Evolutionary conservation across 1,140 invertebrate genomes (phyloP).

Genomic region (Orius insidiosus): DNA sequence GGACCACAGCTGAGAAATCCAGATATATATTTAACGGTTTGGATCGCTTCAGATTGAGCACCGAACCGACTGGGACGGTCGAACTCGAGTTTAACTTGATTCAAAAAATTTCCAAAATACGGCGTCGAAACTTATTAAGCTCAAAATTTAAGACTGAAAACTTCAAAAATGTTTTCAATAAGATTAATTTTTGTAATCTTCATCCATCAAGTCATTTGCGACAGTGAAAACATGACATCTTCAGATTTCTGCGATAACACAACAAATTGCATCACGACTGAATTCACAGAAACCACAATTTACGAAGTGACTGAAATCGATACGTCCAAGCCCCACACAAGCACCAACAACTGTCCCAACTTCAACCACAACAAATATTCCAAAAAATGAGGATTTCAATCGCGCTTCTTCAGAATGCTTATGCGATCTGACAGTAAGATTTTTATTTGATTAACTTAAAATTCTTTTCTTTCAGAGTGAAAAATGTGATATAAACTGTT

Average conservation of each 20-base stretch:
- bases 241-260: too few relatives aligned
- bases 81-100: conserved; percentile 51
- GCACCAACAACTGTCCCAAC: too few relatives aligned
- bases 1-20: conserved; percentile 46
- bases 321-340: too few relatives aligned
- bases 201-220: too few relatives aligned
- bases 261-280: too few relatives aligned
- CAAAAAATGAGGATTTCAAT: too few relatives aligned
- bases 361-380: too few relatives aligned
- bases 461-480: conserved; percentile 29
- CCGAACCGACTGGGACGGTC: conserved; percentile 56
- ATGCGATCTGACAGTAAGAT: conserved; percentile 18
- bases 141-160: conserved; percentile 10
- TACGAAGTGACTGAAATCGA: too few relatives aligned
- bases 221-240: too few relatives aligned
- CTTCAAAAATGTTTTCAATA: background rate
- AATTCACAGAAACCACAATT: too few relatives aligned
- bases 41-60: conserved; percentile 58
- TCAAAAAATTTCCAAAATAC: conserved; percentile 65
- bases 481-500: conserved; percentile 53
- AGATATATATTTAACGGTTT: conserved; percentile 50
- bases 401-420: conserved; percentile 3
- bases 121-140: conserved; percentile 47
- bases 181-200: too few relatives aligned
- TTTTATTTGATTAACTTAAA: background rate